Base-by-base conservation (phyloP, 2,113 vertebrate genomes). In the Triplophysa rosa region DNA sequence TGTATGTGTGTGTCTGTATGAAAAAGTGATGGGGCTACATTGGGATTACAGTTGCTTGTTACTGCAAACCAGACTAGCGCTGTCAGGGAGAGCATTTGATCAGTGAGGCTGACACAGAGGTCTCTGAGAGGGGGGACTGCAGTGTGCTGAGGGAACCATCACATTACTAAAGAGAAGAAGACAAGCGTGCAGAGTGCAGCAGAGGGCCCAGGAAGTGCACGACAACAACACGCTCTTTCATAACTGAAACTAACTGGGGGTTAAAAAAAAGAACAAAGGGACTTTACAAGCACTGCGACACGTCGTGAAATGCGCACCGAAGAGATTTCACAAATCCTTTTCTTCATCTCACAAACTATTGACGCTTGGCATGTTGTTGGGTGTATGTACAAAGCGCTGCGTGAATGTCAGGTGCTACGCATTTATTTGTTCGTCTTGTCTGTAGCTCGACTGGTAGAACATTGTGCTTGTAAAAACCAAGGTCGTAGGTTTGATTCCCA, bases 21-120 rank as follows among this genome's bases (percentile, higher is more conserved):
- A 70, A 87, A 75, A 82, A 76, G n/a, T 80, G 29, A 72, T 88
- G 75, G 83, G 66, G 24, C 26, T 71, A 78, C 67, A 21, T 76
- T 76, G 83, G 70, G 61, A 66, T 82, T 82, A 73, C 81, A 66
- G 75, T 82, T 71, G 70, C 77, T 82, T 79, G 80, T 82, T 79
- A 82, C 83, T 73, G 74, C 78, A 77, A 84, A 76, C 80, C 83
- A 82, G 65, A 67, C 80, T 78, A 77, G 78, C 61, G 71, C 71
- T 90, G 86, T 91, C 88, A 86, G 86, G 88, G 87, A 89, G 88
- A 82, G 87, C 82, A 89, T 90, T 90, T 90, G 89, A 91, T 90
- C 89, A 86, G 83, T 71, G 85, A 79, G 78, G 80, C 14, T 76
- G 54, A 79, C 83, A 84, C 59, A 80, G 37, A 68, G 67, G 68